phyloP scores from a whole-genome alignment of 2,797 vertebrate species.

The Strix occidentalis region DNA sequence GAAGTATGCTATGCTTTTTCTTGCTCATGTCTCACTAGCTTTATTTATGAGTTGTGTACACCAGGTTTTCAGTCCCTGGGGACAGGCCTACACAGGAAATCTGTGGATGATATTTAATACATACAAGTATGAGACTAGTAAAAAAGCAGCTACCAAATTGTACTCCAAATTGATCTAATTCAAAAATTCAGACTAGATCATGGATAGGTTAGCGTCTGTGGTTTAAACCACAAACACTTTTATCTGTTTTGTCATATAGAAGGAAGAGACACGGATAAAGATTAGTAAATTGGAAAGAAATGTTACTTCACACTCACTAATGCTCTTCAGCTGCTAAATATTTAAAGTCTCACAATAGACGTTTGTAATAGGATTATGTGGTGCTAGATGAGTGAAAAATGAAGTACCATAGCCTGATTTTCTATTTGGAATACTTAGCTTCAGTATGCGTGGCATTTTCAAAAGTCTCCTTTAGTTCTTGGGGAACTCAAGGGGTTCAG shows the following conservation, averaged over 20 bases:
- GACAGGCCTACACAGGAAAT: conserved; percentile 11
- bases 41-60: conserved; percentile 52
- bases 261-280: neutral
- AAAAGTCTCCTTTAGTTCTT: neutral
- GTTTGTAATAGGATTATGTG: neutral
- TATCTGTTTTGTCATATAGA: neutral
- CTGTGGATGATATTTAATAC: neutral
- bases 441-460: neutral
- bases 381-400: neutral
- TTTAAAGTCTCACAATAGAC: neutral
- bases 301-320: neutral
- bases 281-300: neutral
- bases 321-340: neutral
- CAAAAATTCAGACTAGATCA: neutral
- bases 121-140: neutral
- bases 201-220: neutral
- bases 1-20: conserved; percentile 47
- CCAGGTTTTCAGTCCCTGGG: conserved; percentile 20
- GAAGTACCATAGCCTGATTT: neutral
- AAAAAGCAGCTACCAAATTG: neutral
- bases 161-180: neutral
- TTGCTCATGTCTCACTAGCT: conserved; percentile 35
- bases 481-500: neutral
- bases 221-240: neutral
- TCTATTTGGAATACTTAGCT: neutral